Base-by-base conservation (phyloP, 2,888 invertebrate species). In the Andrena hattorfiana region DNA sequence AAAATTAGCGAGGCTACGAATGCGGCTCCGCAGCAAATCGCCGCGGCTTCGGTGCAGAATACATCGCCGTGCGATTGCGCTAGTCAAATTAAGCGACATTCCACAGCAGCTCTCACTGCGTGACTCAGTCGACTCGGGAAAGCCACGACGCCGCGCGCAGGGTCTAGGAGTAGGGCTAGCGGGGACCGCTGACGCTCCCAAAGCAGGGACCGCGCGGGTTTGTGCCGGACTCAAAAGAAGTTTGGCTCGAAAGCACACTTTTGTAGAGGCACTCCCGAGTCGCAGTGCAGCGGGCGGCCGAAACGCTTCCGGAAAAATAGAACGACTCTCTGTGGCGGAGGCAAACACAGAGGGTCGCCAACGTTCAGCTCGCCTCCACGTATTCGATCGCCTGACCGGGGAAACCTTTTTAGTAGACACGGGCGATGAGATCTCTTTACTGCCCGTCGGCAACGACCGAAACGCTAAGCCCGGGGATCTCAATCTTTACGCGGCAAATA, bases 151-250 rank as follows among this genome's bases (percentile, higher is more conserved):
- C 0, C 49, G n/a, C n/a, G 49, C 0, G n/a, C 16, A 1, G 1
- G 16, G 49, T n/a, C n/a, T 0, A 49, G n/a, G 5, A 16, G 0
- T n/a, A n/a, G n/a, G 49, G 49, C 0, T 0, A 0, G 35, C 3
- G 3, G 2, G 0, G 10, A 35, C 2, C 35, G 35, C 10, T 10
- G 35, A 0, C 35, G 8, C 8, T 10, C 35, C 0, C 35, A 10
- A 2, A 35, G 10, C 0, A 0, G 2, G 0, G 35, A 35, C 0
- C 35, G 2, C 10, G 0, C 35, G 10, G 35, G 10, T 0, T 0
- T 10, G 0, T 35, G 35, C 10, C 10, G 35, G 10, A 10, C 35
- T 8, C 35, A 35, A 0, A 35, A 35, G 0, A 35, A 35, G 2
- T 35, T 35, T 0, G 35, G 35, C 10, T 10, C 35, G 10, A 35